phyloP scores from a whole-genome alignment of 2,797 vertebrate genomes.

The Phoeniculus purpureus region DNA sequence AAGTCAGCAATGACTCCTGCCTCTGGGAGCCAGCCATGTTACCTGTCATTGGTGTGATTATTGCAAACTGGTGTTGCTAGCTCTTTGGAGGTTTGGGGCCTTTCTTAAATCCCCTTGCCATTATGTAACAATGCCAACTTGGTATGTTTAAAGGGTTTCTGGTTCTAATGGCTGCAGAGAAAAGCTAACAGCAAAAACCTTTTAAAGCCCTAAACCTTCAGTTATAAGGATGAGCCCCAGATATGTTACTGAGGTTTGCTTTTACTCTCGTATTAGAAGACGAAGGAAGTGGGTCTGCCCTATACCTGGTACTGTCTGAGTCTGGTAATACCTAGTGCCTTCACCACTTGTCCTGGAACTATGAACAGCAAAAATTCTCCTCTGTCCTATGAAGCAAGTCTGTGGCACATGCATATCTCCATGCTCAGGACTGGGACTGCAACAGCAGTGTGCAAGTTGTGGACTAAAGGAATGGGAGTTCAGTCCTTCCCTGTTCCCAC shows the following conservation, averaged over 20 bases:
- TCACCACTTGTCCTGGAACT: background rate
- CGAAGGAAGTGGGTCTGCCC: background rate
- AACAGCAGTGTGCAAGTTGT: background rate
- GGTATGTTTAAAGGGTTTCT: background rate
- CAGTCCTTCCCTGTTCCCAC: background rate
- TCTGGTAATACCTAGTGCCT: background rate
- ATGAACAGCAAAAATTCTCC: background rate
- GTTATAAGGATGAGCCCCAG: background rate
- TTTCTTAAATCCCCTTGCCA: background rate
- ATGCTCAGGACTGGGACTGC: background rate
- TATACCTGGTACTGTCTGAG: background rate
- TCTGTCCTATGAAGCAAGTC: background rate
- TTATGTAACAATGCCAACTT: background rate
- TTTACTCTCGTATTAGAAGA: background rate
- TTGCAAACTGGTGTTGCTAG: background rate
- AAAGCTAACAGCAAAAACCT: background rate
- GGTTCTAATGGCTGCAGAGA: background rate
- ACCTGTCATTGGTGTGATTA: conserved; percentile 3
- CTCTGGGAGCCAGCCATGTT: background rate
- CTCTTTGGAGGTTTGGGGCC: background rate
- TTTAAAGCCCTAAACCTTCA: background rate
- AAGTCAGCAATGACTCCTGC: background rate
- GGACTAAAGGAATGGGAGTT: background rate
- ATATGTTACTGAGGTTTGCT: background rate
- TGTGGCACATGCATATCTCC: fast-evolving